Conservation (phyloP, 2,888 invertebrate species). For the Epirrhoe tristata region DNA sequence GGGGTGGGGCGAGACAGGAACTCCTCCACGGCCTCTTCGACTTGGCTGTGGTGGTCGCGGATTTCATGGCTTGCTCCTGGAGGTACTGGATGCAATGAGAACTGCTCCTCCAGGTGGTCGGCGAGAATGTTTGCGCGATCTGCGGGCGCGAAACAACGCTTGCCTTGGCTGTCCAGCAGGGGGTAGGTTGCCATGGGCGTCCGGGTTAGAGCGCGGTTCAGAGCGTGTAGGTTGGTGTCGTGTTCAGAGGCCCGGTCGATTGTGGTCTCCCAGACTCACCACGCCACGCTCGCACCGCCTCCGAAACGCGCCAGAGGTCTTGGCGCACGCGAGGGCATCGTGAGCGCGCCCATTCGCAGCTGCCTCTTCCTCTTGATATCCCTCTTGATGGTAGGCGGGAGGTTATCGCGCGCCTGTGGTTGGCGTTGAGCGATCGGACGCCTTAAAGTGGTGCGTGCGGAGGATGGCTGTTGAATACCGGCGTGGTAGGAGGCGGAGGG, state of each 20-base stretch:
- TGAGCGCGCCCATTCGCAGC: neutral
- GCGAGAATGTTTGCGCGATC: conserved; percentile 2
- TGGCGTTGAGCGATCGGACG: neutral
- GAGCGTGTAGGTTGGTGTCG: neutral
- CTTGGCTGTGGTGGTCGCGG: neutral
- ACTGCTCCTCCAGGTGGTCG: neutral
- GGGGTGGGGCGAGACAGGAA: too few species aligned
- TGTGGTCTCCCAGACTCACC: neutral
- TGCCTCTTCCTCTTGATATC: neutral
- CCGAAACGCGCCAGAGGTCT: neutral
- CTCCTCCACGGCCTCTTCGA: neutral
- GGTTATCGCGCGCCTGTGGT: neutral
- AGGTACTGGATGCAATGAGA: neutral
- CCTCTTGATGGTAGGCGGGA: neutral
- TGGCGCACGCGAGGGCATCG: neutral
- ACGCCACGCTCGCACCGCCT: neutral
- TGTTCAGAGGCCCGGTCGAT: neutral
- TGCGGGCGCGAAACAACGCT: neutral
- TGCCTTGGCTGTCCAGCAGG: too few species aligned
- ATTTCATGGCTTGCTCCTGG: neutral
- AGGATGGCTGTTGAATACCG: neutral
- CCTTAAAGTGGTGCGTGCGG: too few species aligned
- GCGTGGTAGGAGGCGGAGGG: conserved; percentile 13
- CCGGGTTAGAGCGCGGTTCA: neutral
- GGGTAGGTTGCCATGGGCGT: too few species aligned